phyloP scores from a whole-genome alignment of 2,888 invertebrate species.

The Aproaerema taeniolella region DNA sequence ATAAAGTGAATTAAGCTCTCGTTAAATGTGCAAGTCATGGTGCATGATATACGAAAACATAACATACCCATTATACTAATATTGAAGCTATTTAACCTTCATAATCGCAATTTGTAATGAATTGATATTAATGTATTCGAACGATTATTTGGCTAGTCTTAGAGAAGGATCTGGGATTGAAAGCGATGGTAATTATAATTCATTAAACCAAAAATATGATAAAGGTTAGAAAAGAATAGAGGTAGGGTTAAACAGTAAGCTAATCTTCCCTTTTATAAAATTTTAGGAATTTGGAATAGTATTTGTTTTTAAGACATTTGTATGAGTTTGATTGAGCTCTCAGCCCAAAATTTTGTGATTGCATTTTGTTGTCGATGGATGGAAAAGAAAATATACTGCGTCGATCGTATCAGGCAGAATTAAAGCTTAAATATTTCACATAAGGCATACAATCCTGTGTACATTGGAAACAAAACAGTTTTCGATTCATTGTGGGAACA shows the following conservation, averaged over 20 bases:
- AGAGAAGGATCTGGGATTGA: slow-evolving; percentile 24
- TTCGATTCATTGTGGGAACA: too few species aligned
- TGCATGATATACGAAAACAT: slow-evolving; percentile 25
- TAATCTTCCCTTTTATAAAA: slow-evolving; percentile 20
- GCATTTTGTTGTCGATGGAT: too few species aligned
- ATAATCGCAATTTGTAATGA: slow-evolving; percentile 32
- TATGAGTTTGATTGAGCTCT: too few species aligned
- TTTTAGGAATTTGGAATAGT: not conserved
- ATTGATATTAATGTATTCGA: slow-evolving; percentile 27
- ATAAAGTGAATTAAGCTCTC: too few species aligned
- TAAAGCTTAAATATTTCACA: too few species aligned
- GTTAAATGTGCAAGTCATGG: slow-evolving; percentile 14
- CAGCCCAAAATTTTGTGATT: too few species aligned
- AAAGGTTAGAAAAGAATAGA: slow-evolving; percentile 28
- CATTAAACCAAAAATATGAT: slow-evolving; percentile 48
- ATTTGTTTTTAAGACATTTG: not conserved
- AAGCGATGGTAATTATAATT: slow-evolving; percentile 25
- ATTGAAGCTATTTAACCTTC: too few species aligned
- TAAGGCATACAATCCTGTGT: too few species aligned
- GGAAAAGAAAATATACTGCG: too few species aligned
- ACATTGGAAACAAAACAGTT: too few species aligned
- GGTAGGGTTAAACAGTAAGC: slow-evolving; percentile 23
- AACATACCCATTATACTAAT: slow-evolving; percentile 23
- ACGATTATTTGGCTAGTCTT: slow-evolving; percentile 33
- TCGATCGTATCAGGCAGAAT: too few species aligned